Percentiles rank a stretch among this genome's conserved stretches.
These are phyloP conservation scores for Oreonectes daqikongensis DNA, from an alignment of 2,797 vertebrate species.

Conservation along the genomic window DNA sequence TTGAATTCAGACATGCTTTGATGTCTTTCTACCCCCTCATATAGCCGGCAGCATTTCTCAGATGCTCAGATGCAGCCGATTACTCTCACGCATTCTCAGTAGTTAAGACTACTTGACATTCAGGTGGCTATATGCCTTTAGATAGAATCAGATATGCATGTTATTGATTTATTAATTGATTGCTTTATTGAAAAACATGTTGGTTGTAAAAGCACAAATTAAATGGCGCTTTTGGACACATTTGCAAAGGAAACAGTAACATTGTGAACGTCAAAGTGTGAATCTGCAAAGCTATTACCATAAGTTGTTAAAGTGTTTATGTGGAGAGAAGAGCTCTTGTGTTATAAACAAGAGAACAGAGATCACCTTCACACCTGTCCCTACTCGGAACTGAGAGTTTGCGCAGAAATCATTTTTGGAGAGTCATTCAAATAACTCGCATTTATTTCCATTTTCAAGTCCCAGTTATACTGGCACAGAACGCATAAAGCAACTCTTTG, in stretches of 20 bases:
- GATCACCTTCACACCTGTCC: conserved; percentile 35
- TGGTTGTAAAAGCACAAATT: not conserved
- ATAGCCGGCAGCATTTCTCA: not conserved
- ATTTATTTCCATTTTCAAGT: conserved; percentile 4
- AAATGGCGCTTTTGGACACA: not conserved
- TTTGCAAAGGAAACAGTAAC: conserved; percentile 8
- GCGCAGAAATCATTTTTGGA: conserved; percentile 21
- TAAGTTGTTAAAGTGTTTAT: conserved; percentile 40
- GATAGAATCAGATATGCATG: not conserved
- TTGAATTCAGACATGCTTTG: not conserved
- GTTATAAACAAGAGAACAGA: conserved; percentile 43
- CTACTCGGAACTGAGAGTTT: conserved; percentile 33
- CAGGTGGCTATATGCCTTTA: not conserved
- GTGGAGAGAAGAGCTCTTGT: conserved; percentile 37
- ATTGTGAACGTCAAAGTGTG: conserved; percentile 11
- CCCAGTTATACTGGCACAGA: not conserved
- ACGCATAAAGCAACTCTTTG: not conserved
- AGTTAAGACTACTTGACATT: conserved; percentile 12
- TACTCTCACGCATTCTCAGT: not conserved
- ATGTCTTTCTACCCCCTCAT: not conserved
- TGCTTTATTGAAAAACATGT: not conserved
- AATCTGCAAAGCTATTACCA: conserved; percentile 30
- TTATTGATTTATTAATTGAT: conserved; percentile 10
- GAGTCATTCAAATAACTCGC: conserved; percentile 27
- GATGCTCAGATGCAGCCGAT: not conserved